phyloP scores from a whole-genome alignment of 2,888 invertebrate genomes.

The Aricia artaxerxes region DNA sequence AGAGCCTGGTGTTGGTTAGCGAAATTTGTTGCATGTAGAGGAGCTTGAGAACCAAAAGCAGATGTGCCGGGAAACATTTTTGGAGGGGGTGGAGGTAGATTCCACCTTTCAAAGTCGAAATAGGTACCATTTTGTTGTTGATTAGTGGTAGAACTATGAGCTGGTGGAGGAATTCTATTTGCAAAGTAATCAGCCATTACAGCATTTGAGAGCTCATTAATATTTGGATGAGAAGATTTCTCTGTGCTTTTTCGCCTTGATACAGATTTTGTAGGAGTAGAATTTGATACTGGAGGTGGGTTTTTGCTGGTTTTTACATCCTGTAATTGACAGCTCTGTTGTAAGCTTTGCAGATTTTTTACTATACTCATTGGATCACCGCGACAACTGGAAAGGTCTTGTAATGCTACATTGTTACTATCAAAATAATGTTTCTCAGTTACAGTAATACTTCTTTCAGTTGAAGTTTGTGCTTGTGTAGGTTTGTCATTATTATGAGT shows the following conservation, averaged over 20 bases:
- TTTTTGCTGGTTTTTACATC: slow-evolving; percentile 77
- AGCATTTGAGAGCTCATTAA: slow-evolving; percentile 78
- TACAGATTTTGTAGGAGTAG: slow-evolving; percentile 55
- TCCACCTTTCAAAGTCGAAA: slow-evolving; percentile 91
- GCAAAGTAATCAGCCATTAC: slow-evolving; percentile 79
- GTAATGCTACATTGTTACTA: slow-evolving; percentile 81
- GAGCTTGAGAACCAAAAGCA: slow-evolving; percentile 80
- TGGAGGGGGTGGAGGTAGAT: slow-evolving; percentile 84
- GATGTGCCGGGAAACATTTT: slow-evolving; percentile 84
- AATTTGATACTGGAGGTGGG: slow-evolving; percentile 54
- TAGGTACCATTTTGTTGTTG: slow-evolving; percentile 85
- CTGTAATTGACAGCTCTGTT: slow-evolving; percentile 81
- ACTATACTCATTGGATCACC: slow-evolving; percentile 89
- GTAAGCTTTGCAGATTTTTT: slow-evolving; percentile 84
- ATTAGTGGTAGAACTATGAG: slow-evolving; percentile 82
- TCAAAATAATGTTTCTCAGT: slow-evolving; percentile 84
- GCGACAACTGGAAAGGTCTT: slow-evolving; percentile 86
- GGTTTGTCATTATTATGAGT: slow-evolving; percentile 71
- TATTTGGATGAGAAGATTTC: slow-evolving; percentile 65
- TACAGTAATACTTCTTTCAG: slow-evolving; percentile 68
- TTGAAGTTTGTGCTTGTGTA: slow-evolving; percentile 69
- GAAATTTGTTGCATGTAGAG: slow-evolving; percentile 78
- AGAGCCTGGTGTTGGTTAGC: slow-evolving; percentile 83
- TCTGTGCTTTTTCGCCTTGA: slow-evolving; percentile 83
- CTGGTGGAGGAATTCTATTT: slow-evolving; percentile 86